A percentile compares a stretch with the other conserved stretches of the same genome.
Evolutionary conservation across 2,888 invertebrate species (phyloP).

Genomic region (Molanna angustata): DNA sequence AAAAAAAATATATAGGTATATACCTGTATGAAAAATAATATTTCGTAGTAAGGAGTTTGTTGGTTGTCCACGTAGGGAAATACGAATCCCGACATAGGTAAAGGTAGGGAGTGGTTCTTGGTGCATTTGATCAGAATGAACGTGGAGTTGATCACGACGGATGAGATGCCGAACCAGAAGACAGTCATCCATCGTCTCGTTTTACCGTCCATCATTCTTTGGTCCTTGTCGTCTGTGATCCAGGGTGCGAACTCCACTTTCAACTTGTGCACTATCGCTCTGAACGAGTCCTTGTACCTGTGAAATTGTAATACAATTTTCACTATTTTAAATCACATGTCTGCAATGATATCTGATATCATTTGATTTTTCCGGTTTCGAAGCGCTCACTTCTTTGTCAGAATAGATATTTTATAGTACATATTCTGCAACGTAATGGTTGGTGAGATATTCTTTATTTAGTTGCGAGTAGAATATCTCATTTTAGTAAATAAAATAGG

Average conservation of each 20-base stretch:
- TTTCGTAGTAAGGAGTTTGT: slow-evolving; percentile 25
- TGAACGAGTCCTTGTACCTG: slow-evolving; percentile 12
- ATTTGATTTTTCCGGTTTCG: background rate
- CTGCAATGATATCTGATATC: background rate
- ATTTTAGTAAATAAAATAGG: too few species aligned
- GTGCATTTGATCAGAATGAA: slow-evolving; percentile 18
- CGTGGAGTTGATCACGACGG: slow-evolving; percentile 17
- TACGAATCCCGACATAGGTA: slow-evolving; percentile 21
- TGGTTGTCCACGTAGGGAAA: slow-evolving; percentile 20
- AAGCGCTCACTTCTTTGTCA: background rate
- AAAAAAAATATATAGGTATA: background rate
- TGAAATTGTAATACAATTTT: too few species aligned
- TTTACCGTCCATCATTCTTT: slow-evolving; percentile 12
- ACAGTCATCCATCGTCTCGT: slow-evolving; percentile 18
- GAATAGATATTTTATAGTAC: too few species aligned
- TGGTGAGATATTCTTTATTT: too few species aligned
- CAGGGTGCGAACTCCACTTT: slow-evolving; percentile 19
- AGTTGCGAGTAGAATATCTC: too few species aligned
- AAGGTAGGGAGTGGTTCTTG: slow-evolving; percentile 21
- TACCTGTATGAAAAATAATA: slow-evolving; percentile 20
- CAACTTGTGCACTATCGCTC: slow-evolving; percentile 14
- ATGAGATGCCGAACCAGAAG: slow-evolving; percentile 21
- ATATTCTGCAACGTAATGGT: too few species aligned
- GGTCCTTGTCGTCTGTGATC: slow-evolving; percentile 12
- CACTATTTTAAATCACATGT: background rate